A percentile compares a stretch with the other conserved stretches of the same genome.
Evolutionary conservation across 2,797 vertebrate genomes (phyloP).

Genomic region (Anguilla obscura): DNA sequence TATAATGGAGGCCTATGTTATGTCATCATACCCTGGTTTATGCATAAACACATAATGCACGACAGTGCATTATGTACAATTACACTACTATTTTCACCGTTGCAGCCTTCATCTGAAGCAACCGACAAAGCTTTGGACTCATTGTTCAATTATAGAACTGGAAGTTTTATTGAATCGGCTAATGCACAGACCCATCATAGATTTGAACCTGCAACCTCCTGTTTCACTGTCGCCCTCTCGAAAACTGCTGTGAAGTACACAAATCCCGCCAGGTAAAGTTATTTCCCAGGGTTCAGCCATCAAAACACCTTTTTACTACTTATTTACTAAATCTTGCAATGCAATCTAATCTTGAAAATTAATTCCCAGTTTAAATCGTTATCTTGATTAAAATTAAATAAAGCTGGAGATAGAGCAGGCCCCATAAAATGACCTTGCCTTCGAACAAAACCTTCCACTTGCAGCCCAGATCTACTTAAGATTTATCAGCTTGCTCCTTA

Average conservation of each 20-base stretch:
- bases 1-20: neutral
- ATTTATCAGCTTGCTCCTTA: conserved; percentile 32
- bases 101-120: neutral
- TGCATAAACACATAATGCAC: neutral
- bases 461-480: conserved; percentile 27
- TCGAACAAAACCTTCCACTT: conserved; percentile 20
- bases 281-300: neutral
- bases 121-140: neutral
- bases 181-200: neutral
- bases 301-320: neutral
- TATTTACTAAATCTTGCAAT: neutral
- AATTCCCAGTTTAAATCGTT: neutral
- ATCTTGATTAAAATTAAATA: neutral
- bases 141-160: neutral
- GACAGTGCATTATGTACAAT: neutral
- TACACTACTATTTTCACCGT: neutral
- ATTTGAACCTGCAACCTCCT: neutral
- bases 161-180: neutral
- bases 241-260: neutral
- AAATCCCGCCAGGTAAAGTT: neutral
- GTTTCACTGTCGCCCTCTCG: neutral
- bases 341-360: conserved; percentile 13
- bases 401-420: neutral
- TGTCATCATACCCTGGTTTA: neutral
- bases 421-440: conserved; percentile 24